These are phyloP conservation scores for Cetoscarus ocellatus DNA, from an alignment of 2,797 vertebrate species.

Conservation along the genomic window DNA sequence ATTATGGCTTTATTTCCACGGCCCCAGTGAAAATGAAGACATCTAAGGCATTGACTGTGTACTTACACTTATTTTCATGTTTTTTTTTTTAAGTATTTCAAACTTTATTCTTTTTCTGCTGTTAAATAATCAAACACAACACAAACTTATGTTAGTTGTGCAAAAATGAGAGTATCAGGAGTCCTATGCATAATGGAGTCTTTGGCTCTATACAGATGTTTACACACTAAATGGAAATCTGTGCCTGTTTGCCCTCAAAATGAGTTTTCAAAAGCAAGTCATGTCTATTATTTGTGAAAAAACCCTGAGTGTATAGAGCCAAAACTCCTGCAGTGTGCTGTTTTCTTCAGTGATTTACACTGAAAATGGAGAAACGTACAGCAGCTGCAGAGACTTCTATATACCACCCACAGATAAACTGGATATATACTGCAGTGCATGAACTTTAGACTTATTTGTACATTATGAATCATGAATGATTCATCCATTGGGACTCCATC, in stretches of 20 bases:
- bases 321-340: background rate
- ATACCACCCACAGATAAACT: slow-evolving; percentile 57
- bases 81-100: too few relatives aligned
- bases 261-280: background rate
- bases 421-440: slow-evolving; percentile 18
- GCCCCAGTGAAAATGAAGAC: too few relatives aligned
- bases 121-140: too few relatives aligned
- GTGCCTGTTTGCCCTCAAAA: too few relatives aligned
- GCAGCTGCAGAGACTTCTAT: slow-evolving; percentile 12
- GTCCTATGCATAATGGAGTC: too few relatives aligned
- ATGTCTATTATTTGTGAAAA: background rate
- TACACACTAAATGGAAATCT: background rate
- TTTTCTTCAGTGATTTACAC: slow-evolving; percentile 12
- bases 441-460: slow-evolving; percentile 37
- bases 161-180: too few relatives aligned
- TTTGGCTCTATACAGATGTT: too few relatives aligned
- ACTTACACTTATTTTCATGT: too few relatives aligned
- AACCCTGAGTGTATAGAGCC: background rate
- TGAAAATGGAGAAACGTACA: slow-evolving; percentile 4
- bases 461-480: slow-evolving; percentile 63
- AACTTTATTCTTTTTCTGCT: too few relatives aligned
- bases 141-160: too few relatives aligned
- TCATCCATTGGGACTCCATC: slow-evolving; percentile 46
- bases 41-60: too few relatives aligned
- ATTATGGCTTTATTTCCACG: too few relatives aligned